Base-by-base conservation (phyloP, 2,113 vertebrate species). In the Tichodroma muraria region DNA sequence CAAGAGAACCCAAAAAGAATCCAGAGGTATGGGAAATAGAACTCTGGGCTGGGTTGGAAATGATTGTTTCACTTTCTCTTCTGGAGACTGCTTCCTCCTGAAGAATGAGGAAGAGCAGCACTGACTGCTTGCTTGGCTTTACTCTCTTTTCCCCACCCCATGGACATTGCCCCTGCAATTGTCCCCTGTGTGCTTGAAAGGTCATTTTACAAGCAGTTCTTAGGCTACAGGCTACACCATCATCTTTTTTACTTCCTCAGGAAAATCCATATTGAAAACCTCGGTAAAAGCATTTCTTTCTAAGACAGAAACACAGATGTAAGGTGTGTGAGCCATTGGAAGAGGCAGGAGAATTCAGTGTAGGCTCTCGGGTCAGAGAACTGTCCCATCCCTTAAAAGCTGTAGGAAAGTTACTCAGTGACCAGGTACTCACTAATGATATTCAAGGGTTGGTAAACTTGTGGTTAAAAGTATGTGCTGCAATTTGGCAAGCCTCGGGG, bases 241-340 rank as follows among this genome's bases (percentile, higher is more conserved):
- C 1, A 1, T 16, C 3, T 70, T 35, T 35, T 75, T 24, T 16
- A 23, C 37, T 21, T n/a, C 28, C 23, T 40, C 3, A 2, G 28
- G 18, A 73, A 88, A 75, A n/a, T 4, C 8, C 49, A 2, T 5
- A 10, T 20, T 23, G 42, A 71, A 81, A 71, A 72, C 15, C 5
- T 38, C 25, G 33, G 25, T 4, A 3, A 57, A 52, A 83, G 47
- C 38, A 10, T 65, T 92, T 78, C 25, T 65, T 92, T 78, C 25
- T 53, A n/a, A 69, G 37, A 56, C 31, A 87, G 66, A 68, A 90
- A 33, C 0, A 3, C 2, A 19, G 33, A 42, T 0, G 0, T n/a
- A 6, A 6, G 14, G 20, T 27, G 40, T 70, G 38, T 5, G 11
- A 70, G 45, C 21, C 12, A 1, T 42, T 66, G 78, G 57, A 59